These are phyloP conservation scores for Melanotaenia pygmaea DNA, from an alignment of 2,797 vertebrate species.

Conservation along the genomic window DNA sequence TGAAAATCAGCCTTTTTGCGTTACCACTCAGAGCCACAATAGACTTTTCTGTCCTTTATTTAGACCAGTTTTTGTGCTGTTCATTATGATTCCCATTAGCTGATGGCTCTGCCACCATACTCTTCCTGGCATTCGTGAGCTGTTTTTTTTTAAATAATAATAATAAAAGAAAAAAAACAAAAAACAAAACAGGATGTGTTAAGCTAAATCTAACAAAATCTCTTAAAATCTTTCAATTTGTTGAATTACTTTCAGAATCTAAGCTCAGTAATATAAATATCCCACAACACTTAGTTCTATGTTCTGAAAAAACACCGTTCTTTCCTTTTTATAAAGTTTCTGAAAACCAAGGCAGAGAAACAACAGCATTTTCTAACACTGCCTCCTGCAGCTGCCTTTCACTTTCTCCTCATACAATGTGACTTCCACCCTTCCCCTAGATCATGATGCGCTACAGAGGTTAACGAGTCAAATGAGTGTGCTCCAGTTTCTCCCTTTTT, in stretches of 20 bases:
- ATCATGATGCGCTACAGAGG: constrained; percentile 62
- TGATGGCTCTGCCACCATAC: constrained; percentile 55
- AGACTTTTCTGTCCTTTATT: constrained; percentile 65
- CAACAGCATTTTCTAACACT: constrained; percentile 6
- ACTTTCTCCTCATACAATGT: constrained; percentile 65
- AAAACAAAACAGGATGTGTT: constrained; percentile 44
- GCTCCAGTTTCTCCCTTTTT: constrained; percentile 14
- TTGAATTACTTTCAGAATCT: constrained; percentile 47
- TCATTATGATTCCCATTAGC: constrained; percentile 68
- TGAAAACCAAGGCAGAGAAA: constrained; percentile 33
- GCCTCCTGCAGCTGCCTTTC: constrained; percentile 22
- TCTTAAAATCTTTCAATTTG: constrained; percentile 53
- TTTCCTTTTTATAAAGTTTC: constrained; percentile 47
- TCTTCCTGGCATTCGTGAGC: constrained; percentile 51
- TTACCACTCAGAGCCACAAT: constrained; percentile 46
- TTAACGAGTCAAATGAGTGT: constrained; percentile 39
- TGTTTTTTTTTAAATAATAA: constrained; percentile 25
- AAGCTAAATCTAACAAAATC: constrained; percentile 58
- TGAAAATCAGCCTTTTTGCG: constrained; percentile 56
- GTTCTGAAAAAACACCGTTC: constrained; percentile 39
- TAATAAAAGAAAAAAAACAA: not conserved
- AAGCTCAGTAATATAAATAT: constrained; percentile 48
- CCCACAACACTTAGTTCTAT: constrained; percentile 21
- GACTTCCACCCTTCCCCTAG: constrained; percentile 60
- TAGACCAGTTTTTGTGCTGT: constrained; percentile 37